phyloP scores from a whole-genome alignment of 2,888 invertebrate species.

The Bombyx huttoni region DNA sequence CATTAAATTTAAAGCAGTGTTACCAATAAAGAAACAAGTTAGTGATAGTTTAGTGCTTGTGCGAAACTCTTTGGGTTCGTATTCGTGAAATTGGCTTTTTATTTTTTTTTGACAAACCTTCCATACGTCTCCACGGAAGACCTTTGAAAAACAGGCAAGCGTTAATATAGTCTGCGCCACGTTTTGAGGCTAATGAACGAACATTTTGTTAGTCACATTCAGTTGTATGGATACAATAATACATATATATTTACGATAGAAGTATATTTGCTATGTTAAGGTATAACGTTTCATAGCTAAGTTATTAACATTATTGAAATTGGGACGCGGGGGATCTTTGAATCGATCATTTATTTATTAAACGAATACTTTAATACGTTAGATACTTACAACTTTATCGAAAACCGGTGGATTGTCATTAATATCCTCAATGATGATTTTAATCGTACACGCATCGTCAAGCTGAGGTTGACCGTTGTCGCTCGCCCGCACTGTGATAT shows the following conservation, averaged over 20 bases:
- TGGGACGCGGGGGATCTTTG: no score
- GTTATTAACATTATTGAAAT: no score
- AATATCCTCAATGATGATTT: conserved; percentile 90
- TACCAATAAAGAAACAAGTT: conserved; percentile 44
- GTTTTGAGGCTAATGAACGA: conserved; percentile 47
- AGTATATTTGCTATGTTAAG: not conserved
- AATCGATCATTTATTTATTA: not conserved
- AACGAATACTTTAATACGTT: not conserved
- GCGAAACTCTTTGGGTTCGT: conserved; percentile 48
- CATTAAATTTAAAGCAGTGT: conserved; percentile 26
- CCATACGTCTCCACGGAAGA: conserved; percentile 77
- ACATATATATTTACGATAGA: not conserved
- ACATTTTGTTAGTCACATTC: conserved; percentile 26
- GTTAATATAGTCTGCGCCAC: conserved; percentile 58
- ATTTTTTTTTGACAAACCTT: conserved; percentile 74
- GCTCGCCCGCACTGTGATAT: conserved; percentile 90
- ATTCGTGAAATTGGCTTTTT: conserved; percentile 49
- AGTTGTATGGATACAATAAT: not conserved
- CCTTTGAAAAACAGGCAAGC: conserved; percentile 70
- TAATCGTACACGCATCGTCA: conserved; percentile 94
- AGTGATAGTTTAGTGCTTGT: conserved; percentile 44
- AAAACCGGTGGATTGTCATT: conserved; percentile 92
- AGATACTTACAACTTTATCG: conserved; percentile 81
- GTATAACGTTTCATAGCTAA: not conserved
- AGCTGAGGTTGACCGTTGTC: conserved; percentile 93